Percentiles rank a stretch among this genome's conserved stretches.
Conservation (phyloP, 2,113 vertebrate genomes). For the Cyrtonyx montezumae region DNA sequence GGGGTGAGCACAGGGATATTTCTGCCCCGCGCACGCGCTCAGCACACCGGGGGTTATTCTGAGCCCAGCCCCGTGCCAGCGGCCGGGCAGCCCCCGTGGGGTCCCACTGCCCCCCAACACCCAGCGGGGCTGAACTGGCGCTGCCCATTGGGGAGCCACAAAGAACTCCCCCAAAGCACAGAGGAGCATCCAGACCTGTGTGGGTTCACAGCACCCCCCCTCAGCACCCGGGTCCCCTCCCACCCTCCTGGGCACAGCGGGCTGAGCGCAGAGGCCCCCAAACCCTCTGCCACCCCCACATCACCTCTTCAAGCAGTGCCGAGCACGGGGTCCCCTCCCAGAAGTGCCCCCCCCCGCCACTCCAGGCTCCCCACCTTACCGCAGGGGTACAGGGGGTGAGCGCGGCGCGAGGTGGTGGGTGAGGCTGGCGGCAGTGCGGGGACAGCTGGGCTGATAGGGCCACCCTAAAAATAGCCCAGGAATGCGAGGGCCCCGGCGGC, state of each 20-base stretch:
- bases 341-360: neutral
- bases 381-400: slow-evolving; percentile 15
- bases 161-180: fast-evolving
- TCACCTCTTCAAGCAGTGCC: neutral
- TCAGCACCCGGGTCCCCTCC: neutral
- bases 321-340: fast-evolving
- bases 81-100: neutral
- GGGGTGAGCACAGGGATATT: neutral
- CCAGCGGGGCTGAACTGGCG: neutral
- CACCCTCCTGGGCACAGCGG: fast-evolving
- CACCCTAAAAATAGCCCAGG: slow-evolving; percentile 85
- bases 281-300: neutral
- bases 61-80: neutral
- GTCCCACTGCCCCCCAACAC: neutral
- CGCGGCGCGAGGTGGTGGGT: slow-evolving; percentile 68
- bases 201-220: fast-evolving
- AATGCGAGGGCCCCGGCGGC: slow-evolving; percentile 63
- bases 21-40: neutral
- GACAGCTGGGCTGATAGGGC: slow-evolving; percentile 87
- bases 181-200: neutral
- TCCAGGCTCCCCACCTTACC: slow-evolving; percentile 57
- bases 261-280: neutral
- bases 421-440: slow-evolving; percentile 53
- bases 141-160: fast-evolving
- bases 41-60: neutral